Conservation (phyloP, 2,888 invertebrate genomes). For the Adelognathus sp. region DNA sequence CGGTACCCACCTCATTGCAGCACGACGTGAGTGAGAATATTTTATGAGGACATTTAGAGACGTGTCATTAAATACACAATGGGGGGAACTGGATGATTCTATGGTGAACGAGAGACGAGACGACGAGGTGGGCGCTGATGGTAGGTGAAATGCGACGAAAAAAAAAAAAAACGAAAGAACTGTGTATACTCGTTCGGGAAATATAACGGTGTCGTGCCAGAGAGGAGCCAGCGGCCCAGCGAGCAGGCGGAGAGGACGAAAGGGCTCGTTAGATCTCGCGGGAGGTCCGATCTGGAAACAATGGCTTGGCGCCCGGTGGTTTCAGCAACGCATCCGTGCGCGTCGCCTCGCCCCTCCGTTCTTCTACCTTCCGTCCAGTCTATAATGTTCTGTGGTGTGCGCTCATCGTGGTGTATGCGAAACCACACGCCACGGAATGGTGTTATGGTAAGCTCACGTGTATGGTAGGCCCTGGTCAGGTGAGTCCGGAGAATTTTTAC, state of each 20-base stretch:
- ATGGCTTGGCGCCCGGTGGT: conserved; percentile 71
- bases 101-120: conserved; percentile 49
- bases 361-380: conserved; percentile 35
- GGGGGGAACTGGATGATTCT: conserved; percentile 41
- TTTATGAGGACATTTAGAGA: conserved; percentile 57
- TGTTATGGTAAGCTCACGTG: conserved; percentile 23
- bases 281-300: conserved; percentile 73
- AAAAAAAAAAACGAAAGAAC: conserved; percentile 40
- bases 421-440: conserved; percentile 34
- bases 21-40: conserved; percentile 54
- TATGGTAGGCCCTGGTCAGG: conserved; percentile 64
- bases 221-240: conserved; percentile 26
- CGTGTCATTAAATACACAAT: conserved; percentile 54
- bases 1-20: conserved; percentile 16
- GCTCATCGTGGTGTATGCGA: conserved; percentile 34
- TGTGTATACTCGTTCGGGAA: conserved; percentile 51
- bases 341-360: conserved; percentile 28
- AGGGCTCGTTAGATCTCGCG: conserved; percentile 71
- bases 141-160: conserved; percentile 43
- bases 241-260: conserved; percentile 35
- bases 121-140: conserved; percentile 52
- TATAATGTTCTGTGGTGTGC: conserved; percentile 33
- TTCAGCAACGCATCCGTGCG: conserved; percentile 50
- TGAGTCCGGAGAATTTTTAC: conserved; percentile 69
- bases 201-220: conserved; percentile 45